Base-by-base conservation (phyloP, 2,113 vertebrate species). In the Scomber japonicus region DNA sequence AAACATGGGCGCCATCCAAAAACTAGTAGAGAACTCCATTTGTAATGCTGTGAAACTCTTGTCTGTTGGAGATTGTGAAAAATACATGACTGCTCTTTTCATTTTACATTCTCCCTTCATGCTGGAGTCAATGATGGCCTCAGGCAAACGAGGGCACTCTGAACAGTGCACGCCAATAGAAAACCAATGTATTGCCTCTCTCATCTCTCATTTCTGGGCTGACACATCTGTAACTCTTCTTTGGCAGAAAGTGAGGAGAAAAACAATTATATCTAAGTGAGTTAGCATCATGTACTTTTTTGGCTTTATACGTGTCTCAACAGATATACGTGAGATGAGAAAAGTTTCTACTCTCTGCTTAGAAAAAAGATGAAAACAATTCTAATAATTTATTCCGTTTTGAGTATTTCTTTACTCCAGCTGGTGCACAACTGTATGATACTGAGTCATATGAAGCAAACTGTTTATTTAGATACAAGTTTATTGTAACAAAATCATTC, bases 1-100 rank as follows among this genome's bases (percentile, higher is more conserved):
- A 93, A 94, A 92, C 91, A 93, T 86, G 85, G 92, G 83, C 83
- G 49, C 82, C 73, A 57, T 88, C 86, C 79, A 81, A 80, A 92
- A 90, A 83, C 81, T 63, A 60, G 70, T 66, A 78, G 84, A 88
- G 74, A 77, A 79, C 71, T 91, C 85, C 81, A 90, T 91, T 92
- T 89, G 84, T 86, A 89, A 90, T 90, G 83, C 91, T 75, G 92
- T 72, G 90, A 92, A 92, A 86, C 89, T 92, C 90, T 84, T 84
- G 88, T 92, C 90, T 90, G 89, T 91, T 91, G 90, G 89, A 90
- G 92, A 88, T 89, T 75, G 89, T 94, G 85, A 94, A 94, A 94
- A 94, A 94, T 91, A 92, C 89, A 94, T 90, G 90, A 93, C 88
- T 86, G 85, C 84, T 87, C 87, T 94, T 94, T 94, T 93, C 87